Evolutionary conservation across 2,113 vertebrate species (phyloP).

Genomic region (Seriola aureovittata): DNA sequence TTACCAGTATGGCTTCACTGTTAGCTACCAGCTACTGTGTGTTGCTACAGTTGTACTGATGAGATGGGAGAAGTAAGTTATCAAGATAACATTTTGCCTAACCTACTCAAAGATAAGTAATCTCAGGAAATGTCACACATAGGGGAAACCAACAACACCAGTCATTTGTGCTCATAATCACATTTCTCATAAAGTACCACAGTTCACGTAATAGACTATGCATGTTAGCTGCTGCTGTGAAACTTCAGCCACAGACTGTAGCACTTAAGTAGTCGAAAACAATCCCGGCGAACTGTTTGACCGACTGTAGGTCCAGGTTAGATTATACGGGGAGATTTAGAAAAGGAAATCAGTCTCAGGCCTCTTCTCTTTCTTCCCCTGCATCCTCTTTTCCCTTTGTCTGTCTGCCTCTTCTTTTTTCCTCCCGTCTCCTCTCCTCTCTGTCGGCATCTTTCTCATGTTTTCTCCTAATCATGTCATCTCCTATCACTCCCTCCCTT

Average conservation of each 20-base stretch:
- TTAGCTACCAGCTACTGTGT: no score
- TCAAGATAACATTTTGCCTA: no score
- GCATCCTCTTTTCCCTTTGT: slow-evolving; percentile 43
- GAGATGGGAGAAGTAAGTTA: no score
- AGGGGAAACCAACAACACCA: background rate
- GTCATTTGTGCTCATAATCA: background rate
- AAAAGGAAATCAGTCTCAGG: slow-evolving; percentile 55
- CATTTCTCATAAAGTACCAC: background rate
- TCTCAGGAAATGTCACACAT: background rate
- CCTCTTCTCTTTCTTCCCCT: slow-evolving; percentile 12
- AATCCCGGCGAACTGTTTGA: slow-evolving; percentile 10
- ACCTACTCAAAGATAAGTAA: no score
- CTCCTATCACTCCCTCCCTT: slow-evolving; percentile 33
- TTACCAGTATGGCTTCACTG: no score
- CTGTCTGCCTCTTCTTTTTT: slow-evolving; percentile 11
- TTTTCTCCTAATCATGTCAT: slow-evolving; percentile 36
- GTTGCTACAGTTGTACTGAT: no score
- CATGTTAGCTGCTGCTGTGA: background rate
- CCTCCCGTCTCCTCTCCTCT: background rate
- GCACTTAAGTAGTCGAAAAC: slow-evolving; percentile 15
- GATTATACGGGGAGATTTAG: slow-evolving; percentile 57
- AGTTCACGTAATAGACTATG: background rate
- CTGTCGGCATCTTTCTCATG: slow-evolving; percentile 30
- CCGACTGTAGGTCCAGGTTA: slow-evolving; percentile 45
- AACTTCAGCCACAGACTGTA: background rate